Percentiles rank a stretch among this genome's conserved stretches.
phyloP scores from a whole-genome alignment of 35 echinoderm and acorn worm genomes.

The Lytechinus pictus region DNA sequence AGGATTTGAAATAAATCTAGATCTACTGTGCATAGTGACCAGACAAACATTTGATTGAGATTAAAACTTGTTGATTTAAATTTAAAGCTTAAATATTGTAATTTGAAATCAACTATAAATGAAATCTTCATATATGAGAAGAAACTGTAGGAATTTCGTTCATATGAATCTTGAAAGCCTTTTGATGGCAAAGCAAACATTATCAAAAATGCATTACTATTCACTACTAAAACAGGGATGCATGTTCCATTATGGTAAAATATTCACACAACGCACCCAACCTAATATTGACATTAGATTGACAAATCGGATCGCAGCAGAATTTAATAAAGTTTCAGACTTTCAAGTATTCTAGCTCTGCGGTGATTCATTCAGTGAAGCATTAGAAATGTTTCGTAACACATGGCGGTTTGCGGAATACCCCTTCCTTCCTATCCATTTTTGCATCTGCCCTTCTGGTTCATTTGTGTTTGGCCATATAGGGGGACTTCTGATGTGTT shows the following conservation, averaged over 20 bases:
- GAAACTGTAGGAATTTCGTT: too few species aligned
- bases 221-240: background rate
- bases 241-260: constrained; percentile 3
- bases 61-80: too few species aligned
- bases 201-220: background rate
- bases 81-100: too few species aligned
- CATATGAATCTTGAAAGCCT: background rate
- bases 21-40: too few species aligned
- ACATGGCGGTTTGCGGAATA: background rate
- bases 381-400: background rate
- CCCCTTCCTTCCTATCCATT: background rate
- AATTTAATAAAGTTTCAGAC: background rate
- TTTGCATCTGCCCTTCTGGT: background rate
- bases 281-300: background rate
- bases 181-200: background rate
- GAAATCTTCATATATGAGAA: too few species aligned
- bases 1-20: too few species aligned
- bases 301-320: background rate
- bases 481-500: background rate
- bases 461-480: background rate
- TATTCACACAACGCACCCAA: background rate
- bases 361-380: background rate
- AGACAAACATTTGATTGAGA: too few species aligned
- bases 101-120: too few species aligned
- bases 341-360: background rate